A percentile compares a stretch with the other conserved stretches of the same genome.
These are phyloP conservation scores for Aplodontia rufa DNA, from an alignment of 2,113 vertebrate species.

Conservation along the genomic window DNA sequence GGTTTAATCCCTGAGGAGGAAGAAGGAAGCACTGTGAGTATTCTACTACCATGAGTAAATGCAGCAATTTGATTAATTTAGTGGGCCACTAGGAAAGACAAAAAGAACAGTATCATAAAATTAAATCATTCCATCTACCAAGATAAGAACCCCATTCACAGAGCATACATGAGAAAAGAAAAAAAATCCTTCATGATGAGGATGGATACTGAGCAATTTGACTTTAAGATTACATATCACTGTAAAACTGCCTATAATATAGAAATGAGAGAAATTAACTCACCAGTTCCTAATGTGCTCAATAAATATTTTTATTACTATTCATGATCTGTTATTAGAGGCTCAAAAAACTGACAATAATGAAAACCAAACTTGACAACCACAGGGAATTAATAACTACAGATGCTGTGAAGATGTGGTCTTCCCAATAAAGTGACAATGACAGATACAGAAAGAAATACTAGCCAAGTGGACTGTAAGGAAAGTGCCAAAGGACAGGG, in stretches of 20 bases:
- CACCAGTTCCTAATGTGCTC: neutral
- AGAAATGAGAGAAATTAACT: neutral
- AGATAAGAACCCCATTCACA: neutral
- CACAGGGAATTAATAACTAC: neutral
- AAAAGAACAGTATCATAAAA: neutral
- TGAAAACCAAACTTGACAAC: neutral
- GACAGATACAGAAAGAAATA: neutral
- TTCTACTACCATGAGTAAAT: neutral
- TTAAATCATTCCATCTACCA: neutral
- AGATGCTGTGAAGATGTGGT: neutral
- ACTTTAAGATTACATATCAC: too few species aligned
- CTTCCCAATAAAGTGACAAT: neutral
- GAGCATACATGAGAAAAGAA: neutral
- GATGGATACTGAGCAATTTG: too few species aligned
- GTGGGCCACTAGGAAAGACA: neutral
- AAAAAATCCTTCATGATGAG: neutral
- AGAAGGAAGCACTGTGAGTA: neutral
- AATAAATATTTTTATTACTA: neutral
- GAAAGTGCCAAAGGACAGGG: neutral
- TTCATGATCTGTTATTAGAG: neutral
- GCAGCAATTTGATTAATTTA: neutral
- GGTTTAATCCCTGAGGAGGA: neutral
- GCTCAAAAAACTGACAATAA: neutral
- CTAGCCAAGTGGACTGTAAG: neutral
- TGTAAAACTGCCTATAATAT: neutral